Evolutionary conservation across 2,888 invertebrate species (phyloP), one percentile per base, ranked within the genome.

Genomic region (Trisateles emortualis): DNA sequence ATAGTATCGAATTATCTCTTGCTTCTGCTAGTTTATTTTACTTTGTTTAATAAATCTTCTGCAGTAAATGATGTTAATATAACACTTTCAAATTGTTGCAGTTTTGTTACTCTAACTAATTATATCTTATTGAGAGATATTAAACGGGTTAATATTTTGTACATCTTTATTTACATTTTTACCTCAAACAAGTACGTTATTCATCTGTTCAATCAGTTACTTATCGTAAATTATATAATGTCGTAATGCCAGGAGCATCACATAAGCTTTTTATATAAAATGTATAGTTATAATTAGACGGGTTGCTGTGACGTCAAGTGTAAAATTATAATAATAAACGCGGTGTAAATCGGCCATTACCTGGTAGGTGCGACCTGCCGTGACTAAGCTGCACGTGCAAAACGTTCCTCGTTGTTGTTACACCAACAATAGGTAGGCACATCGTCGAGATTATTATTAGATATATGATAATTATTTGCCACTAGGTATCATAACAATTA

Each of bases 321-420:
- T 74, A 70, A 68, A 70, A 70, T 71, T 64, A 69, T 71, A 72
- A 70, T 74, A 74, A 72, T 76, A 63, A 65, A 58, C 53, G 49
- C 53, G 53, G 58, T 67, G 59, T 47, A 56, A 63, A 59, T 65
- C 52, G 46, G 44, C 40, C 52, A 47, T 63, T 62, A 56, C 50
- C 57, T 52, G 53, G 53, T 16, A 48, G 26, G 17, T 26, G 33
- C 11, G 32, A 35, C 8, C 4, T 3, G 26, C 1, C 22, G 36
- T 45, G 38, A 35, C n/a, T 44, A 44, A 35, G 13, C 1, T 10
- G 43, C 43, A 30, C 30, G 30, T 11, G 42, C 42, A 30, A 8
- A 33, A 8, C 6, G 33, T 11, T 32, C 26, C 22, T 5, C 32
- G 9, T 33, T 33, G 33, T 33, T 33, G 6, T 6, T 14, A 14